Percentiles rank a stretch among this genome's conserved stretches.
phyloP scores from a whole-genome alignment of 2,888 invertebrate genomes.

The Hyles lineata region DNA sequence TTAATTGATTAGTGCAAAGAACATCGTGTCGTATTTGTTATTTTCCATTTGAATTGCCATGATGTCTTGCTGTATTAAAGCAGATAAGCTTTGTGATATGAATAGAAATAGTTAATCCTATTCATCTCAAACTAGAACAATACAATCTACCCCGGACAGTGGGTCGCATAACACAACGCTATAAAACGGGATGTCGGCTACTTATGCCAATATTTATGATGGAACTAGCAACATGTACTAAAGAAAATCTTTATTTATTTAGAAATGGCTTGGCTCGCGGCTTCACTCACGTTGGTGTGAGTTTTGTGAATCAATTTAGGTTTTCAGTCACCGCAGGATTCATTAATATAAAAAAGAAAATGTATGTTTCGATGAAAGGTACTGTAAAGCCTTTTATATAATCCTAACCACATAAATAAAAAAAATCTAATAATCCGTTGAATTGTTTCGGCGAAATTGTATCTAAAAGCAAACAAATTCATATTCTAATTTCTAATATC shows the following conservation, averaged over 20 bases:
- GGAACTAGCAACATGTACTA: background rate
- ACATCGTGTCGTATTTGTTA: background rate
- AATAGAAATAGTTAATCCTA: constrained; percentile 2
- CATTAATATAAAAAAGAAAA: too few species aligned
- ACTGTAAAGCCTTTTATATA: too few species aligned
- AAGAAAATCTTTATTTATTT: background rate
- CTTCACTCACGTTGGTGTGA: too few species aligned
- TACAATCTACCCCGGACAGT: background rate
- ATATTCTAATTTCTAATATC: too few species aligned
- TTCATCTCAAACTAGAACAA: constrained; percentile 4
- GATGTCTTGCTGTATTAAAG: background rate
- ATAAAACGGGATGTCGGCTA: background rate
- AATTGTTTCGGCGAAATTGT: too few species aligned
- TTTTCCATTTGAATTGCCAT: background rate
- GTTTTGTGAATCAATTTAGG: too few species aligned
- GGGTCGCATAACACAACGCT: background rate
- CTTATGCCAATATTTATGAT: background rate
- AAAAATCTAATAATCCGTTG: too few species aligned
- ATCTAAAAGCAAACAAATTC: too few species aligned
- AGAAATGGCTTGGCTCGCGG: too few species aligned
- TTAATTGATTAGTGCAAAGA: background rate
- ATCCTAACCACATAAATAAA: too few species aligned
- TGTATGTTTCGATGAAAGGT: too few species aligned
- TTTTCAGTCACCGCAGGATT: too few species aligned
- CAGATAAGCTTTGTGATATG: background rate